Percentiles rank a stretch among this genome's conserved stretches.
Evolutionary conservation across 1,140 invertebrate genomes (phyloP).

Genomic region (Stenopsyche tienmushanensis): DNA sequence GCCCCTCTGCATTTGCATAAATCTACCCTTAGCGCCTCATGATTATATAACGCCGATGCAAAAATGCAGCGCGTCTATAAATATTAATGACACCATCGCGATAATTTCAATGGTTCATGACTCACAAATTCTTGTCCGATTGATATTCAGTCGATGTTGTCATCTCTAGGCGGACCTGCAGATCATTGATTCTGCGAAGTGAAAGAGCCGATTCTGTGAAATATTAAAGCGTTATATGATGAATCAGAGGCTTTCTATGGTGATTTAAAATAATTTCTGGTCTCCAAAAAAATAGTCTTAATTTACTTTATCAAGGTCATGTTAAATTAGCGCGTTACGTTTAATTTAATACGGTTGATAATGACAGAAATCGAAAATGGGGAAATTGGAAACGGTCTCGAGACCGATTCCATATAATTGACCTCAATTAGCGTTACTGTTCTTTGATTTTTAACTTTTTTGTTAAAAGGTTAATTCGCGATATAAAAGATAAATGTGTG

Average conservation of each 20-base stretch:
- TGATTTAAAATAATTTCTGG: not conserved
- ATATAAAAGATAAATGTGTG: no score
- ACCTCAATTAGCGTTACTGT: not conserved
- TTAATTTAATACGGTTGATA: not conserved
- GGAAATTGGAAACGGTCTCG: not conserved
- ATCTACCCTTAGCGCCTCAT: no score
- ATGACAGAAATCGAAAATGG: no score
- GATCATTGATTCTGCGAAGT: not conserved
- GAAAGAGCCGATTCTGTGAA: not conserved
- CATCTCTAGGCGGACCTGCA: not conserved
- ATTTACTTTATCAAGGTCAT: not conserved
- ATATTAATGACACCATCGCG: slow-evolving; percentile 1
- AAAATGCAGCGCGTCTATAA: no score
- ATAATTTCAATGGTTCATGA: slow-evolving; percentile 9
- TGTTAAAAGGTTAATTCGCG: no score
- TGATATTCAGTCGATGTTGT: not conserved
- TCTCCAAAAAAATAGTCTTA: no score
- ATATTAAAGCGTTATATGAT: not conserved
- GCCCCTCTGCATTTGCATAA: no score
- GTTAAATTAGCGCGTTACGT: not conserved
- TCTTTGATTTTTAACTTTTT: not conserved
- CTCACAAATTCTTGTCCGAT: slow-evolving; percentile 2
- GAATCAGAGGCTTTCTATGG: not conserved
- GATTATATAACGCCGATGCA: no score
- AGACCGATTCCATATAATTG: not conserved